A percentile compares a stretch with the other conserved stretches of the same genome.
Evolutionary conservation across 2,113 vertebrate genomes (phyloP).

Genomic region (Hippocampus mohnikei): DNA sequence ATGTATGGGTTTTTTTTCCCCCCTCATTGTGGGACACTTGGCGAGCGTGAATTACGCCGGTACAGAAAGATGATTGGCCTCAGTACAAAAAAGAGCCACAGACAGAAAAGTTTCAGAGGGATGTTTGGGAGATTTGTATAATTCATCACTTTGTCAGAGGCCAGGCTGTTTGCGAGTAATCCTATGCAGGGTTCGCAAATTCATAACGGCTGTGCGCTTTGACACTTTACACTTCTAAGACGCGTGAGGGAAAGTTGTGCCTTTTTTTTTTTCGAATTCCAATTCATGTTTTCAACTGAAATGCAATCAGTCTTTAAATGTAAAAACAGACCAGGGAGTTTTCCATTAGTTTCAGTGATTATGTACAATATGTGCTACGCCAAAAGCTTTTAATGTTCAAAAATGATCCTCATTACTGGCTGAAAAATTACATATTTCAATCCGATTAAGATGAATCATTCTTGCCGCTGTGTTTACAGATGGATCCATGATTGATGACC

Average conservation of each 20-base stretch:
- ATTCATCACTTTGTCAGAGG: constrained; percentile 58
- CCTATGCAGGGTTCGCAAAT: constrained; percentile 52
- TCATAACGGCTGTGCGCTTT: constrained; percentile 22
- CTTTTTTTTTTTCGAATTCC: not conserved
- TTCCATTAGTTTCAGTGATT: not conserved
- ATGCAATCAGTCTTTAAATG: not conserved
- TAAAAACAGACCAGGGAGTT: not conserved
- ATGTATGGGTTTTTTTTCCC: constrained; percentile 14
- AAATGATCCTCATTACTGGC: not conserved
- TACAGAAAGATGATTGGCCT: not conserved
- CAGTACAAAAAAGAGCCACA: constrained; percentile 13
- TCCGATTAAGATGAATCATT: constrained; percentile 11
- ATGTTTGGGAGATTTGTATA: constrained; percentile 37
- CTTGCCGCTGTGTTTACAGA: constrained; percentile 8
- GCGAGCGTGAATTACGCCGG: not conserved
- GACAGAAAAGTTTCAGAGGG: constrained; percentile 15
- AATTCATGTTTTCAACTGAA: not conserved
- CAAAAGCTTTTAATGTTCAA: not conserved
- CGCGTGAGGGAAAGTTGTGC: constrained; percentile 22
- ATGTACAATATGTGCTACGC: not conserved
- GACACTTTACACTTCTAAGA: constrained; percentile 8
- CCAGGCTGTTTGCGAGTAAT: constrained; percentile 47
- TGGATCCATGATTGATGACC: constrained; percentile 39
- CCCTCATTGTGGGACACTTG: not conserved
- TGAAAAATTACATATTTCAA: constrained; percentile 10